These are phyloP conservation scores for Parelbella ahira DNA, from an alignment of 2,888 invertebrate genomes.

Conservation along the genomic window DNA sequence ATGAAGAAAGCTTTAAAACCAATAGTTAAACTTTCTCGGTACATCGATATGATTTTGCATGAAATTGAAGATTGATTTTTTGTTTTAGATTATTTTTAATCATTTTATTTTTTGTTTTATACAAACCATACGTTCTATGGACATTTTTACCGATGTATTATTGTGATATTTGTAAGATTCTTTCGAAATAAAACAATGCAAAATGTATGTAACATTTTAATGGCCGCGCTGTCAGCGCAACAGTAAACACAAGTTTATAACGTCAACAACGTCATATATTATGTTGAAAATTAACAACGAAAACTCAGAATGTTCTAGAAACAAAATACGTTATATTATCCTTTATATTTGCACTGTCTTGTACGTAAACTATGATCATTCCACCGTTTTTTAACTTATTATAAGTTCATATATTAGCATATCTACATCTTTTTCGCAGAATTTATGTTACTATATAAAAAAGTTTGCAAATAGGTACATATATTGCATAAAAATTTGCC, in stretches of 20 bases:
- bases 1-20: slow-evolving; percentile 44
- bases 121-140: slow-evolving; percentile 24
- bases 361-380: background rate
- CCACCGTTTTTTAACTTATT: no score
- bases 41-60: slow-evolving; percentile 52
- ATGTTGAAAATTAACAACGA: slow-evolving; percentile 4
- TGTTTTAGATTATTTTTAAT: slow-evolving; percentile 16
- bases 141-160: background rate
- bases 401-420: no score
- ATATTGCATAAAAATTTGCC: no score
- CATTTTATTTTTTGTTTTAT: slow-evolving; percentile 17
- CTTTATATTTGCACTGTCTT: background rate
- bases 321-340: background rate
- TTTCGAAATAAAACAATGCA: slow-evolving; percentile 29
- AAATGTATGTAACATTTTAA: slow-evolving; percentile 69
- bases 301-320: background rate
- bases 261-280: no score
- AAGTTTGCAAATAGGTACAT: no score
- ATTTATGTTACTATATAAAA: no score
- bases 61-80: slow-evolving; percentile 42
- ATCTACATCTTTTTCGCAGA: no score
- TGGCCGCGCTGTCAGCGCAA: slow-evolving; percentile 62
- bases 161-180: background rate
- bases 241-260: slow-evolving; percentile 45
- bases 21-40: slow-evolving; percentile 53